phyloP scores from a whole-genome alignment of 2,113 vertebrate genomes.

The Saimiri boliviensis region DNA sequence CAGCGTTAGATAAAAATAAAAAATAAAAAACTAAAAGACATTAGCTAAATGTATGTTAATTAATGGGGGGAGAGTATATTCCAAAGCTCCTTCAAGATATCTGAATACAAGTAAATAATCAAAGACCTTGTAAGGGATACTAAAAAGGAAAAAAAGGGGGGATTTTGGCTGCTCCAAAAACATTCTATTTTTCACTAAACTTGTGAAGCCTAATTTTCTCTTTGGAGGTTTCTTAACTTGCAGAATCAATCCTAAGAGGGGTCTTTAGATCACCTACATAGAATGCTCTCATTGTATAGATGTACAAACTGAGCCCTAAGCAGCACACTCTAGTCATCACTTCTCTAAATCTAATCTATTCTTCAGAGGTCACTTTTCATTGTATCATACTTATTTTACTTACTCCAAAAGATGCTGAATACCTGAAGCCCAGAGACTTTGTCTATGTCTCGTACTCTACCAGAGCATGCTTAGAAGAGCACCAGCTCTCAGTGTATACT shows the following conservation, averaged over 20 bases:
- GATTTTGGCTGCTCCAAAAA: neutral
- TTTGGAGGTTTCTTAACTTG: neutral
- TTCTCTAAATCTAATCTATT: neutral
- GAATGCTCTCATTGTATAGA: neutral
- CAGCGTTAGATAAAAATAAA: no score
- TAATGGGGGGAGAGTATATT: neutral
- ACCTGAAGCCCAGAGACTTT: neutral
- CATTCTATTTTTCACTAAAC: neutral
- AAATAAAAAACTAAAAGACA: no score
- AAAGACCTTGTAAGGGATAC: neutral
- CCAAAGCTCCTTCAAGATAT: neutral
- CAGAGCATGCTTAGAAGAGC: neutral
- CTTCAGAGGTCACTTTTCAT: neutral
- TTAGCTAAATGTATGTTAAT: no score
- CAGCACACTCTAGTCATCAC: neutral
- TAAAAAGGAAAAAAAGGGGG: neutral
- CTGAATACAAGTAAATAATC: neutral
- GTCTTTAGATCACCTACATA: neutral
- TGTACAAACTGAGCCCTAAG: neutral
- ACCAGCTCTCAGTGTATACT: neutral
- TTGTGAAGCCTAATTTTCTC: neutral
- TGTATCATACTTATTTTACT: neutral
- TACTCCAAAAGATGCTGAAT: neutral
- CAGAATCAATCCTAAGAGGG: neutral
- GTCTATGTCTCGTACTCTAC: neutral